Evolutionary conservation across 2,113 vertebrate species (phyloP), one percentile per base, ranked within the genome.

Genomic region (Dendrocopos noguchii): DNA sequence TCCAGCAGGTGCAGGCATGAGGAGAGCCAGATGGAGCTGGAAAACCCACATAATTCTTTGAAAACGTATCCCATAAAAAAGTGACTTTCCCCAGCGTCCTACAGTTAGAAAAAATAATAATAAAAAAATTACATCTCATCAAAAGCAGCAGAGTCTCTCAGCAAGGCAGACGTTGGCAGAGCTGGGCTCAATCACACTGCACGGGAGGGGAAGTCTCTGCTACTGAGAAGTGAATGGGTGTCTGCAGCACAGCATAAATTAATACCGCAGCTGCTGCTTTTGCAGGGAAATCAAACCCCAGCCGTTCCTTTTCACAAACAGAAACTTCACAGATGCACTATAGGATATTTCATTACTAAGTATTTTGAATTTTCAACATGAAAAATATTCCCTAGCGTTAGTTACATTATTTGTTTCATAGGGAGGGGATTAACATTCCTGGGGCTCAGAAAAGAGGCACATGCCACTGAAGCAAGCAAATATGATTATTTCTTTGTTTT

Each of bases 401-500:
- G 95, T 93, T 96, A 84, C 80, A 81, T 90, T 83, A 84, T 96
- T 94, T 95, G 90, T 94, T 96, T 96, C 95, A 77, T 36, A 88
- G 93, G 81, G 94, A 95, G 86, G 74, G 88, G 80, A 97, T 94
- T 94, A 96, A 95, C 60, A 53, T 97, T 97, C 91, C 95, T 64
- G 76, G 36, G 12, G 80, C 70, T 91, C 34, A 64, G 91, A 70
- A 94, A 90, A 96, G 84, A 96, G 67, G 64, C 71, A 73, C 55
- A 65, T 80, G 79, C 90, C 92, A 94, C 82, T 21, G 34, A 95
- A 93, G 87, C 87, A 94, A 96, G 88, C 84, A 97, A 97, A 97
- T 95, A 92, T 91, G 71, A 95, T 95, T 95, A 94, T 92, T 95
- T 97, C 93, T 96, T 97, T 89, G 88, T 90, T 92, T 96, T 96